Base-by-base conservation (phyloP, 2,113 vertebrate species). In the Haemorhous mexicanus region DNA sequence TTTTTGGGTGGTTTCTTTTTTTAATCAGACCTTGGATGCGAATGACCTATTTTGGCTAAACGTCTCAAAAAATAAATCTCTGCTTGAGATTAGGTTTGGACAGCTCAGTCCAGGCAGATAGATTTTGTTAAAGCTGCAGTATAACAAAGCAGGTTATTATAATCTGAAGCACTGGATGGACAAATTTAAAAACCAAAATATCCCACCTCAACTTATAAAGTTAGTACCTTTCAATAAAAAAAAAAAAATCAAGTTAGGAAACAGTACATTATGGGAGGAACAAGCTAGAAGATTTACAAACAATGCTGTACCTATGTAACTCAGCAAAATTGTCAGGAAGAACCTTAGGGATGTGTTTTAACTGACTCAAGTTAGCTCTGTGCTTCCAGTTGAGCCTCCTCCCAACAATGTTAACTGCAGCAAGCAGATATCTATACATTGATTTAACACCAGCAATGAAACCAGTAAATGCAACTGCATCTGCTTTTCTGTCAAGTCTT, bases 81-180 rank as follows among this genome's bases (percentile, higher is more conserved):
- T 83, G 76, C 68, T 50, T 59, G 61, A 88, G 86, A 78, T 47
- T 44, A 69, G 37, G n/a, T 74, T 95, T 92, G 89, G 68, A 84
- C 84, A 91, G 69, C 35, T 86, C 76, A 81, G 47, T 47, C 21
- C 35, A 47, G 35, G 43, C 91, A 87, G 52, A n/a, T 20, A 58
- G 11, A 32, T 75, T 78, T 81, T 81, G 44, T 94, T 95, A 89
- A 92, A 95, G 91, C 70, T 78, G 76, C 64, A 93, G 94, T 43
- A 83, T 84, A 68, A 67, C 6, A 74, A 90, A 94, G 43, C 53
- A 90, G 30, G 17, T 33, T 44, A 50, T 33, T 88, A 47, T 10
- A 78, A 81, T 19, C 6, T 24, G 18, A 84, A 86, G 37, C 26
- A 47, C 7, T 26, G 30, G 10, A 35, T 1, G 9, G 32, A 59